Evolutionary conservation across 2,113 vertebrate genomes (phyloP), one percentile per base, ranked within the genome.

Genomic region (Propithecus coquereli): DNA sequence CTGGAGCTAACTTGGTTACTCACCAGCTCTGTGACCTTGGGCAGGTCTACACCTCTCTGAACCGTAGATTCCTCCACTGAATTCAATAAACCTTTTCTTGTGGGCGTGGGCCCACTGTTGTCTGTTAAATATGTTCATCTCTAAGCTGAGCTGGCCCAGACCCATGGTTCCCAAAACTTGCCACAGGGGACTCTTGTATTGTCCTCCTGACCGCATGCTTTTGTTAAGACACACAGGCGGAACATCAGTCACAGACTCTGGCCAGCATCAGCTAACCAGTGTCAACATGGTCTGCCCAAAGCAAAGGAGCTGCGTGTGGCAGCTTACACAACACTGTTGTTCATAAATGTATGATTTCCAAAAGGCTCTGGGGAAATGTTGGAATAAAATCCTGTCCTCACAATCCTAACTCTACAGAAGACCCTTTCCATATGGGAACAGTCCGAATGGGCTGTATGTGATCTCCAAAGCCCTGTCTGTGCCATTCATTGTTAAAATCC

Each of bases 381-480:
- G 3, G 37, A 5, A 14, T 50, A 34, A 52, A 59, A 27, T 59
- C 71, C 82, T 61, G 18, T 61, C 66, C 86, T 77, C 17, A 5
- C 2, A 0, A 3, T 14, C 20, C 66, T 84, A 2, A 8, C 50
- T 47, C 61, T 20, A 9, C 23, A 5, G 10, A 52, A 74, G 73
- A 65, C 37, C 22, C 52, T 74, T 73, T 61, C 65, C 0, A 0
- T 0, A 0, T 22, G 52, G 71, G 57, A 59, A 9, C n/a, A 17
- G 0, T 2, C 1, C 1, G 0, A 0, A 52, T 10, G 10, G 13
- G 7, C 1, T 14, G 45, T 9, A 1, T 43, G 45, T 45, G n/a
- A 50, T 25, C 59, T 20, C 18, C 77, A 27, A 20, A 57, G 73
- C 37, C 54, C 54, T 77, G 10, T 43, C 54, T 59, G 1, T 1